A percentile compares a stretch with the other conserved stretches of the same genome.
Conservation (phyloP, 2,888 invertebrate species). For the Deilephila elpenor region DNA sequence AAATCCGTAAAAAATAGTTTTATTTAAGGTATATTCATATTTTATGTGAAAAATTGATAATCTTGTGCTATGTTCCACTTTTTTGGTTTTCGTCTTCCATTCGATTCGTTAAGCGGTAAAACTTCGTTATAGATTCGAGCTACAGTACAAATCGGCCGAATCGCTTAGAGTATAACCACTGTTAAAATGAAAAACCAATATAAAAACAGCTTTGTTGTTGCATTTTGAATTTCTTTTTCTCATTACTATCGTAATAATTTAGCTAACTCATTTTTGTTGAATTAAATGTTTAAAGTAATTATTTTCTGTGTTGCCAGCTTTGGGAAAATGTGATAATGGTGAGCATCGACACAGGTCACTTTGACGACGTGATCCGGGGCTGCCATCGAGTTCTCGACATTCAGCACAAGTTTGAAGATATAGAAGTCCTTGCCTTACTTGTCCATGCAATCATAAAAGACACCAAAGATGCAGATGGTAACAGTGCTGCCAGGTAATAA, state of each 20-base stretch:
- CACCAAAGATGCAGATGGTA: constrained; percentile 85
- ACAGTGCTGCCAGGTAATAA: constrained; percentile 70
- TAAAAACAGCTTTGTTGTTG: no score
- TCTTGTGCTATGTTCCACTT: no score
- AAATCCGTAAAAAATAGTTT: no score
- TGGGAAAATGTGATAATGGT: constrained; percentile 98
- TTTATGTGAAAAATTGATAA: neutral
- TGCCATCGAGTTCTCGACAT: constrained; percentile 94
- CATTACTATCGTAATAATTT: no score
- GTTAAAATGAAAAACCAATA: no score
- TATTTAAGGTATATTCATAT: constrained; percentile 76
- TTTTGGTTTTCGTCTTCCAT: no score
- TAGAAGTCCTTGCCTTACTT: constrained; percentile 89
- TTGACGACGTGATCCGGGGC: constrained; percentile 93
- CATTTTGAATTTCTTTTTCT: no score
- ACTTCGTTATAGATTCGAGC: no score
- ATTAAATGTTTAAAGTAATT: neutral
- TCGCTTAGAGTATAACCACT: no score
- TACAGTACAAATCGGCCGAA: no score
- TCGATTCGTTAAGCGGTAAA: no score
- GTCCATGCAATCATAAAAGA: constrained; percentile 88
- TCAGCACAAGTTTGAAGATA: constrained; percentile 91
- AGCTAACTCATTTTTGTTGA: no score
- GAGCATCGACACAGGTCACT: constrained; percentile 93
- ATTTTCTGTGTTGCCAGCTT: constrained; percentile 64